These are phyloP conservation scores for Prorops nasuta DNA, from an alignment of 1,140 invertebrate genomes.

Conservation along the genomic window DNA sequence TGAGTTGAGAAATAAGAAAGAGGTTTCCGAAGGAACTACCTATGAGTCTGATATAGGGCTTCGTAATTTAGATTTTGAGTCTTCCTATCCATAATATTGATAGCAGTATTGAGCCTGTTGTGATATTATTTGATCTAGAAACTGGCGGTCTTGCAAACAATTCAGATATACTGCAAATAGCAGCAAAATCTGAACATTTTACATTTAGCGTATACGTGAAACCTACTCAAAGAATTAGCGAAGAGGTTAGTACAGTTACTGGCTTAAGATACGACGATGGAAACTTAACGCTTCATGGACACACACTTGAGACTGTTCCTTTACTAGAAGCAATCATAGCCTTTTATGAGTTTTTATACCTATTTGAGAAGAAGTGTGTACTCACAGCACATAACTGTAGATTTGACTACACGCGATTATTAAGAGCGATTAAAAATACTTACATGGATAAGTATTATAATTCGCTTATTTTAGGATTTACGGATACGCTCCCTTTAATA, in stretches of 20 bases:
- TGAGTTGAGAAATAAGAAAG: conserved; percentile 13
- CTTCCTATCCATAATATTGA: neutral
- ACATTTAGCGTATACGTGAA: conserved; percentile 13
- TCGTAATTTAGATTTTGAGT: neutral
- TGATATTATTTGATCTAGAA: conserved; percentile 10
- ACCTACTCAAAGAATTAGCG: conserved; percentile 56
- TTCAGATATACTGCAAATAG: conserved; percentile 9
- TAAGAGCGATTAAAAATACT: neutral
- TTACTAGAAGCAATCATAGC: neutral
- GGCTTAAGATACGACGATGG: conserved; percentile 7
- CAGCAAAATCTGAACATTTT: conserved; percentile 4
- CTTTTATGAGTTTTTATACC: neutral
- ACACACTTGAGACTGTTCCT: neutral
- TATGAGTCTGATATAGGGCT: neutral
- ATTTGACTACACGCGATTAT: neutral
- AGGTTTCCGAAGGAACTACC: neutral
- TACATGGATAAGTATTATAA: neutral
- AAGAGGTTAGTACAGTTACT: conserved; percentile 5
- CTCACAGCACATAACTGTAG: neutral
- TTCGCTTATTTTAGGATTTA: neutral
- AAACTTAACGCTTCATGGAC: neutral
- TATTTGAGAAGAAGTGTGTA: neutral
- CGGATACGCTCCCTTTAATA: neutral
- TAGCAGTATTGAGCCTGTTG: neutral
- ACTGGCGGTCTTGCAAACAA: conserved; percentile 8